Base-by-base conservation (phyloP, 2,113 vertebrate species). In the Colaptes auratus region DNA sequence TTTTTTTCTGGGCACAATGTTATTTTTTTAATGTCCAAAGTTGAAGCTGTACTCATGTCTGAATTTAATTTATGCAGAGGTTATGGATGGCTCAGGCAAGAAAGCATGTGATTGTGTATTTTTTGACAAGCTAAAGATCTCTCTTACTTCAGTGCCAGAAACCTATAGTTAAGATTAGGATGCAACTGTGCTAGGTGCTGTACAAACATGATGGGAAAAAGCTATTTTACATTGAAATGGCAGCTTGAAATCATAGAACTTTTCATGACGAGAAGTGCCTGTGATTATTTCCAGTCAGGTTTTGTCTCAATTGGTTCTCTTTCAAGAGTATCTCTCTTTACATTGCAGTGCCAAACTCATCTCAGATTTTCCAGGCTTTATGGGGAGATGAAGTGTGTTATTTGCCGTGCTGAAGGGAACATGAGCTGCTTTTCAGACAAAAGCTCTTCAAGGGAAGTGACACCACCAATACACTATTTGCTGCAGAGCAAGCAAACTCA, bases 321-420 rank as follows among this genome's bases (percentile, higher is more conserved):
- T 93, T 81, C 4, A 5, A 86, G 73, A 55, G 20, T 66, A 17
- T 70, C 39, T 90, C 8, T 93, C 72, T 89, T 75, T 55, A 82
- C 77, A 81, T 42, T 88, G 72, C 36, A 58, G 13, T 86, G 83
- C 53, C 82, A 86, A 53, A 72, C 86, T 96, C 73, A 88, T 86
- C 80, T 67, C 88, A 83, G 83, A 48, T 78, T 83, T 94, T 95
- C 52, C 80, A 90, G 59, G 53, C 61, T 94, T 58, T 70, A 60
- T 48, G 35, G 46, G 25, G 3, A 85, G 67, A 71, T 15, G 44
- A 87, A 91, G 48, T 73, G 21, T 50, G 46, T 66, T 82, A 82
- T 85, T 84, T 86, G 71, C 87, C 67, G 58, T 39, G 28, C 52
- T 80, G 75, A 89, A 67, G 64, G 64, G 56, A 93, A 64, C 52